A percentile compares a stretch with the other conserved stretches of the same genome.
Evolutionary conservation across 1,140 invertebrate species (phyloP).

Genomic region (Aphidius ervi): DNA sequence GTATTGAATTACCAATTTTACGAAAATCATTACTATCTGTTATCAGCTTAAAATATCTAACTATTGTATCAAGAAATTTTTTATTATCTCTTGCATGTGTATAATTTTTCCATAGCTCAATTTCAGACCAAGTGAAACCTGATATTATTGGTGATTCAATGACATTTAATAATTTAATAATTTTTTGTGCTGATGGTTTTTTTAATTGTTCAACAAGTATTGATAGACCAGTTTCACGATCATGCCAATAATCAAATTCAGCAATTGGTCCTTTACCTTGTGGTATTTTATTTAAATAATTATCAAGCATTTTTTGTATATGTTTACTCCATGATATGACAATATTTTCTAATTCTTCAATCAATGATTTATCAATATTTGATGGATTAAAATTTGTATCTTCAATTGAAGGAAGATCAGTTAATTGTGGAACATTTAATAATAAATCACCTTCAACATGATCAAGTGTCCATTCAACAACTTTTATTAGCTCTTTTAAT

Average conservation of each 20-base stretch:
- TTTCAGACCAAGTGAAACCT: slow-evolving; percentile 54
- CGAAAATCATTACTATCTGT: slow-evolving; percentile 67
- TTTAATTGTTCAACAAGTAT: slow-evolving; percentile 77
- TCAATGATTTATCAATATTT: slow-evolving; percentile 49
- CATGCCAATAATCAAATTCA: slow-evolving; percentile 80
- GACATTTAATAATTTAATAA: slow-evolving; percentile 57
- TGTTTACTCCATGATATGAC: slow-evolving; percentile 63
- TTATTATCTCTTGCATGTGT: slow-evolving; percentile 80
- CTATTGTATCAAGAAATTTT: slow-evolving; percentile 75
- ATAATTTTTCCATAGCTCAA: slow-evolving; percentile 65
- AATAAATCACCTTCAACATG: slow-evolving; percentile 65
- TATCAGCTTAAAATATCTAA: slow-evolving; percentile 76
- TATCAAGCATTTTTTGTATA: slow-evolving; percentile 57
- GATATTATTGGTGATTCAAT: slow-evolving; percentile 50
- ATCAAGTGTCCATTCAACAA: slow-evolving; percentile 56
- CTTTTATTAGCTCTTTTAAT: slow-evolving; percentile 39
- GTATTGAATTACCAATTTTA: slow-evolving; percentile 67
- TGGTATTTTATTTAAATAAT: slow-evolving; percentile 44
- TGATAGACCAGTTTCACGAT: slow-evolving; percentile 70
- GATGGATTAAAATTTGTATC: slow-evolving; percentile 47
- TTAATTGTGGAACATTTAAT: slow-evolving; percentile 59
- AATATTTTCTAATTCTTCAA: slow-evolving; percentile 60
- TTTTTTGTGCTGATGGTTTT: slow-evolving; percentile 61
- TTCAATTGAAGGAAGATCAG: slow-evolving; percentile 49
- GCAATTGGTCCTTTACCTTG: slow-evolving; percentile 71